Conservation (phyloP, 2,797 vertebrate species). For the Takifugu ocellatus region DNA sequence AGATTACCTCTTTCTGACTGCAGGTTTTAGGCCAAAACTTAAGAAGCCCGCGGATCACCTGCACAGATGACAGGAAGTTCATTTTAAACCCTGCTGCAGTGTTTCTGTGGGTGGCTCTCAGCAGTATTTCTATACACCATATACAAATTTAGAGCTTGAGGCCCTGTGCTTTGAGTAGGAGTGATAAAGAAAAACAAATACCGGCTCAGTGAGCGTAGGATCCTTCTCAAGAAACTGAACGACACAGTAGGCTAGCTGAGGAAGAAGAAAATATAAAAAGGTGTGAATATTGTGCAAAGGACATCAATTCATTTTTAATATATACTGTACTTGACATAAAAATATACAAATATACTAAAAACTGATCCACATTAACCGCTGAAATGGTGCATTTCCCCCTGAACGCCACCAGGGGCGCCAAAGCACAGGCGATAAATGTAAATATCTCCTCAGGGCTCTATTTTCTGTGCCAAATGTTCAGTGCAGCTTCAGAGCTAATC, state of each 20-base stretch:
- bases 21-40: slow-evolving; percentile 99
- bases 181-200: slow-evolving; percentile 55
- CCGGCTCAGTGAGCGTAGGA: slow-evolving; percentile 91
- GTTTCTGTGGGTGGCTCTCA: slow-evolving; percentile 35
- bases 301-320: not conserved
- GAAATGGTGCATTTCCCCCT: slow-evolving; percentile 13
- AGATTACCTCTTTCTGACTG: slow-evolving; percentile 95
- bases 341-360: not conserved
- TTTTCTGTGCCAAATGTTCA: slow-evolving; percentile 6
- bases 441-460: not conserved
- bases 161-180: slow-evolving; percentile 39
- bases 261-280: slow-evolving; percentile 32
- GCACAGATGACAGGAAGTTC: slow-evolving; percentile 34
- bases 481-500: not conserved
- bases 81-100: too few species aligned
- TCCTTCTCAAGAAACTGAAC: slow-evolving; percentile 99
- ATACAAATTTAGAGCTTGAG: slow-evolving; percentile 39
- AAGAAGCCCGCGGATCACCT: slow-evolving; percentile 95
- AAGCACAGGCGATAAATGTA: slow-evolving; percentile 9
- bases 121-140: slow-evolving; percentile 27
- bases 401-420: slow-evolving; percentile 50
- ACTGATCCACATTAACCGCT: not conserved
- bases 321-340: not conserved
- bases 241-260: slow-evolving; percentile 96
- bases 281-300: not conserved